Percentiles rank a stretch among this genome's conserved stretches.
phyloP scores from a whole-genome alignment of 2,888 invertebrate genomes.

The Rhorus exstirpatorius region DNA sequence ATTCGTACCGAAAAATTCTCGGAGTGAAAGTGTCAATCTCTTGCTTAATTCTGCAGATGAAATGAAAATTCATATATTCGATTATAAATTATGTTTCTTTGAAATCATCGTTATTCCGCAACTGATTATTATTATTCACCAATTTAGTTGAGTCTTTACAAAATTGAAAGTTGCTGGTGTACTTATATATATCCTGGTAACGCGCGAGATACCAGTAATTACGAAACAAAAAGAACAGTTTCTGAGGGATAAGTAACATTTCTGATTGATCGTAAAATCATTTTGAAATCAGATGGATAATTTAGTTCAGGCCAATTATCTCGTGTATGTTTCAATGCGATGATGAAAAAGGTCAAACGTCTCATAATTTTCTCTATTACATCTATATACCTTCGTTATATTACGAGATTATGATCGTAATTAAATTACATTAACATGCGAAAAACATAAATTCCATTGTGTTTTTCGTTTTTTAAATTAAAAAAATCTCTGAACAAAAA shows the following conservation, averaged over 20 bases:
- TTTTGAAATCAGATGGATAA: conserved; percentile 22
- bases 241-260: conserved; percentile 21
- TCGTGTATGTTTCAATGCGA: not conserved
- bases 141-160: not conserved
- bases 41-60: not conserved
- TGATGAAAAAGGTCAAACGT: conserved; percentile 18
- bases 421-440: too few relatives aligned
- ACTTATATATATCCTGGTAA: not conserved
- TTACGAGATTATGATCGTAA: too few relatives aligned
- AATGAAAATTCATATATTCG: conserved; percentile 14
- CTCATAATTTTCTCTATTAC: not conserved
- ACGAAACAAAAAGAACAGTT: conserved; percentile 22
- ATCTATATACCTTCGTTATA: too few relatives aligned
- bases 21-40: conserved; percentile 1
- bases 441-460: not conserved
- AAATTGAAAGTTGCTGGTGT: conserved; percentile 33
- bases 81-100: conserved; percentile 5
- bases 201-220: conserved; percentile 23
- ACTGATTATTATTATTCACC: conserved; percentile 13
- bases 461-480: not conserved
- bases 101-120: not conserved
- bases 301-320: conserved; percentile 15
- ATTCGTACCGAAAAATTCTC: too few relatives aligned
- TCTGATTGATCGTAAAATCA: conserved; percentile 9
- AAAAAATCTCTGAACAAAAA: not conserved